Conservation (phyloP, 2,888 invertebrate genomes). For the Limnephilus marmoratus region DNA sequence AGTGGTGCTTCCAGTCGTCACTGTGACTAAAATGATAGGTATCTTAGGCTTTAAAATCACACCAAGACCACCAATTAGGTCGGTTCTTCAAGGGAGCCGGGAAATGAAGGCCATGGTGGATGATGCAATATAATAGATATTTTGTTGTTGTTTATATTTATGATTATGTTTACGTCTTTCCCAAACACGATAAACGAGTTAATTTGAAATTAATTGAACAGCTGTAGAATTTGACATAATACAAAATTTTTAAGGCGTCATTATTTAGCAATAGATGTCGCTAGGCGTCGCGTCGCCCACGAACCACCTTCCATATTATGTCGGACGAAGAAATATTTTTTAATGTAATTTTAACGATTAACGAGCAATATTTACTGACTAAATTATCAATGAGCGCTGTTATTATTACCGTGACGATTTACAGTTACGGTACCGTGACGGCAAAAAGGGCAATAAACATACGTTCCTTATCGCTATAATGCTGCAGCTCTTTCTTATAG, state of each 20-base stretch:
- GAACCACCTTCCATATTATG: not conserved
- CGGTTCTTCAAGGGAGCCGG: not conserved
- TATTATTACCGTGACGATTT: too few relatives aligned
- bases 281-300: constrained; percentile 59
- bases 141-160: not conserved
- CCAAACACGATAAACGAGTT: not conserved
- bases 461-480: too few relatives aligned
- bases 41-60: too few relatives aligned
- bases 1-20: too few relatives aligned
- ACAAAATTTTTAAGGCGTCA: not conserved
- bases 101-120: not conserved
- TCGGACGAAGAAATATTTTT: constrained; percentile 47
- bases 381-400: too few relatives aligned
- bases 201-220: constrained; percentile 9
- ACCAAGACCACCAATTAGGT: not conserved
- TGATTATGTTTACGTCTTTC: not conserved
- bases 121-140: not conserved
- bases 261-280: constrained; percentile 61
- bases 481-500: too few relatives aligned
- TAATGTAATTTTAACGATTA: not conserved
- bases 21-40: too few relatives aligned
- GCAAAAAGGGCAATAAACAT: too few relatives aligned
- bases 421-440: too few relatives aligned
- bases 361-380: too few relatives aligned
- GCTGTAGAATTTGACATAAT: not conserved